phyloP scores from a whole-genome alignment of 2,113 vertebrate species.

The Collichthys lucidus region DNA sequence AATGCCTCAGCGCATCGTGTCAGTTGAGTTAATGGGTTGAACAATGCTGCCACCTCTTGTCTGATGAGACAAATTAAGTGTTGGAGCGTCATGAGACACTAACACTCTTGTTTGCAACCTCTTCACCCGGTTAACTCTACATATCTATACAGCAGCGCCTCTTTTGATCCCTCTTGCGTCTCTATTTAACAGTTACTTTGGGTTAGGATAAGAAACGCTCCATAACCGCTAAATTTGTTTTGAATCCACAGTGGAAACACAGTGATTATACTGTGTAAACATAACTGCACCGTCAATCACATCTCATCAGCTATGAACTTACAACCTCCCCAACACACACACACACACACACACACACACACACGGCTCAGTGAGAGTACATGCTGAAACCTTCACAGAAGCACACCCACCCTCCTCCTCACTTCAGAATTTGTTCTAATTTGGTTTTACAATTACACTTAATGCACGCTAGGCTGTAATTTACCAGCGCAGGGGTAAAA shows the following conservation, averaged over 20 bases:
- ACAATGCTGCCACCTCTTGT: slow-evolving; percentile 75
- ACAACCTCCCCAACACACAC: slow-evolving; percentile 5
- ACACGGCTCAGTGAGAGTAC: background rate
- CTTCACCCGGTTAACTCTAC: background rate
- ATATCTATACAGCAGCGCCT: background rate
- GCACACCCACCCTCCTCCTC: slow-evolving; percentile 27
- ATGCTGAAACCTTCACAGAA: background rate
- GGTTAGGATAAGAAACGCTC: slow-evolving; percentile 37
- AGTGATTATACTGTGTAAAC: slow-evolving; percentile 61
- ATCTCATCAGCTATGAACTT: slow-evolving; percentile 49
- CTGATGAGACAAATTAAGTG: slow-evolving; percentile 38
- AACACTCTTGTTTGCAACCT: background rate
- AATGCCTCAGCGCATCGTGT: too few species aligned
- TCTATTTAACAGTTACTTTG: slow-evolving; percentile 8
- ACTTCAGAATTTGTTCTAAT: slow-evolving; percentile 40
- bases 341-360: background rate
- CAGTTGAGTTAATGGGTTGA: slow-evolving; percentile 27
- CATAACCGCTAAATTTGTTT: slow-evolving; percentile 58
- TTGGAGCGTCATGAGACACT: background rate
- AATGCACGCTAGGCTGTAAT: slow-evolving; percentile 50
- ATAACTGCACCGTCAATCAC: slow-evolving; percentile 42
- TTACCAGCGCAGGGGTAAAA: slow-evolving; percentile 40
- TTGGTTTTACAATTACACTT: slow-evolving; percentile 57
- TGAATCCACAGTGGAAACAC: slow-evolving; percentile 53
- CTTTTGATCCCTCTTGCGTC: background rate